These are phyloP conservation scores for Smittia sp. DNA, from an alignment of 2,888 invertebrate species.

Conservation along the genomic window DNA sequence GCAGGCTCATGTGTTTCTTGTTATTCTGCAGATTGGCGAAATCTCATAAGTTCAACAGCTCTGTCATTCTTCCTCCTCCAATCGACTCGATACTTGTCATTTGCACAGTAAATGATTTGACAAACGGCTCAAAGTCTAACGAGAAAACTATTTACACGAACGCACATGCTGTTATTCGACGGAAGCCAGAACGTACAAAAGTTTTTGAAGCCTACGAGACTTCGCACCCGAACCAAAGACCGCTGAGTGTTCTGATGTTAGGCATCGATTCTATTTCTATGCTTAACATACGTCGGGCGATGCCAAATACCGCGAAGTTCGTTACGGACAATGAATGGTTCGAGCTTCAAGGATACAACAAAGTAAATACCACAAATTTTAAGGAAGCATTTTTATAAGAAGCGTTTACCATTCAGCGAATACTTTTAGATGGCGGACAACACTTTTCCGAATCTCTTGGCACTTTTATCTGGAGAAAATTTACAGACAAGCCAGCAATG, in stretches of 20 bases:
- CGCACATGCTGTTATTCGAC: slow-evolving; percentile 59
- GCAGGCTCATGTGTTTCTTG: background rate
- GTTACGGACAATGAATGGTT: slow-evolving; percentile 68
- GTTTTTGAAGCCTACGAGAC: slow-evolving; percentile 47
- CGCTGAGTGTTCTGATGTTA: slow-evolving; percentile 69
- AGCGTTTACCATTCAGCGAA: background rate
- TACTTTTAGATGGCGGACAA: slow-evolving; percentile 71
- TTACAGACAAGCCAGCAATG: slow-evolving; percentile 53
- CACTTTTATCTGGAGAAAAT: slow-evolving; percentile 71
- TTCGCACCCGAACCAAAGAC: slow-evolving; percentile 44
- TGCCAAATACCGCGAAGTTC: slow-evolving; percentile 68
- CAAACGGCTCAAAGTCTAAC: slow-evolving; percentile 28
- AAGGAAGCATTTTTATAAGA: background rate
- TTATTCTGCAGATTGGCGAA: slow-evolving; percentile 50
- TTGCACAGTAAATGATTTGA: slow-evolving; percentile 50
- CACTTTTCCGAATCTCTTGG: slow-evolving; percentile 86
- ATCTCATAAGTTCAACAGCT: slow-evolving; percentile 55
- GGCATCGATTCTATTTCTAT: slow-evolving; percentile 85
- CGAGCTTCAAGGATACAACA: slow-evolving; percentile 70
- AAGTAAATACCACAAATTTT: slow-evolving; percentile 54
- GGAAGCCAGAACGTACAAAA: slow-evolving; percentile 56
- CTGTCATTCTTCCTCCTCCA: slow-evolving; percentile 48
- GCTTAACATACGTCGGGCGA: slow-evolving; percentile 70
- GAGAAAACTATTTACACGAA: slow-evolving; percentile 49
- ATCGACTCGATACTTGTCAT: slow-evolving; percentile 56